phyloP scores from a whole-genome alignment of 1,140 invertebrate species.

The Cylas formicarius region DNA sequence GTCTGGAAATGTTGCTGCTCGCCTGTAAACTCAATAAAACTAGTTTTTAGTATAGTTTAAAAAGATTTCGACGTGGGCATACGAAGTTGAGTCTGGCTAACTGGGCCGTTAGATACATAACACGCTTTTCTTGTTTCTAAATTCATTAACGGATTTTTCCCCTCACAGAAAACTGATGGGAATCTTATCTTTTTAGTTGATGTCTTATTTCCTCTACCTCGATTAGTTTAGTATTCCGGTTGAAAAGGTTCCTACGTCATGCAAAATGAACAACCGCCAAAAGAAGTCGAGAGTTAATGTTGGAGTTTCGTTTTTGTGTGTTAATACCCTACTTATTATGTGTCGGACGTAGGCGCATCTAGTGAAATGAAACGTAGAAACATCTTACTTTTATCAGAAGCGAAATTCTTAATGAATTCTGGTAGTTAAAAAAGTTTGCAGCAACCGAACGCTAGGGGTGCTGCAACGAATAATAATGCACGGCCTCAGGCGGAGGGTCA shows the following conservation, averaged over 20 bases:
- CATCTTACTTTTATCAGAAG: conserved; percentile 41
- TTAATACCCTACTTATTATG: conserved; percentile 36
- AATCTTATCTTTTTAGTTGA: no score
- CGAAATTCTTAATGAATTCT: conserved; percentile 42
- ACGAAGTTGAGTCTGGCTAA: no score
- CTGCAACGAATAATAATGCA: conserved; percentile 41
- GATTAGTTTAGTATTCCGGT: no score
- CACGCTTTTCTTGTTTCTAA: no score
- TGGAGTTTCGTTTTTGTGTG: conserved; percentile 22
- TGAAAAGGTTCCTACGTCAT: no score
- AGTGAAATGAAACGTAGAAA: conserved; percentile 42
- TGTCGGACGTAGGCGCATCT: conserved; percentile 35
- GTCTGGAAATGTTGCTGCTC: conserved; percentile 3
- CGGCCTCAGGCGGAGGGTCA: conserved; percentile 28
- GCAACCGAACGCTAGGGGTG: conserved; percentile 34
- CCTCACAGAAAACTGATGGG: no score
- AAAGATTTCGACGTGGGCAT: conserved; percentile 8
- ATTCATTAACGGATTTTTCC: no score
- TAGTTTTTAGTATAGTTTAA: conserved; percentile 5
- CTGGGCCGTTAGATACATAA: no score
- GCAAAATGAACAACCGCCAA: no score
- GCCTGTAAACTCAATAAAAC: conserved; percentile 9
- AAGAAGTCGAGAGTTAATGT: conserved; percentile 5
- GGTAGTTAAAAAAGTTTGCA: conserved; percentile 43
- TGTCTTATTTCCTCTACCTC: no score